These are phyloP conservation scores for Junonia oenone DNA, from an alignment of 2,888 invertebrate genomes.

Conservation along the genomic window DNA sequence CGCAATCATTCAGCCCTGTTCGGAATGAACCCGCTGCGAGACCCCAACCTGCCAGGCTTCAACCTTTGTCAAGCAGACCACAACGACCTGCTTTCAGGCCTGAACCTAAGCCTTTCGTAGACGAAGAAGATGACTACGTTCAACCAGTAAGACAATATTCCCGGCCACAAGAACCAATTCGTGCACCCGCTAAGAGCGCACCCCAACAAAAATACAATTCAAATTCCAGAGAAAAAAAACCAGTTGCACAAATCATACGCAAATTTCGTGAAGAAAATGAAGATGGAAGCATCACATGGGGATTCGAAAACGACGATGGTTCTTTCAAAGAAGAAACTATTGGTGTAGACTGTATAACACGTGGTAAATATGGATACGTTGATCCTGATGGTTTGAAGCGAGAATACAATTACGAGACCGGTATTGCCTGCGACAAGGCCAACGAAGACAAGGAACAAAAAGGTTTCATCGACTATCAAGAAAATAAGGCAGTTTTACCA, in stretches of 20 bases:
- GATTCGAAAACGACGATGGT: slow-evolving; percentile 92
- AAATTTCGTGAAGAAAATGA: slow-evolving; percentile 89
- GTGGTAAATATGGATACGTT: slow-evolving; percentile 90
- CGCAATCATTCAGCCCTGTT: slow-evolving; percentile 60
- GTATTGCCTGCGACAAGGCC: slow-evolving; percentile 83
- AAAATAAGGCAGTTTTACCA: slow-evolving; percentile 85
- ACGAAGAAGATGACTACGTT: slow-evolving; percentile 64
- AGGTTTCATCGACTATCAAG: slow-evolving; percentile 86
- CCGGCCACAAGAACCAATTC: slow-evolving; percentile 62
- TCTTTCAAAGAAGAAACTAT: slow-evolving; percentile 92
- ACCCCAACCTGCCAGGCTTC: slow-evolving; percentile 65
- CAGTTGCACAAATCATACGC: slow-evolving; percentile 84
- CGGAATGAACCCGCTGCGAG: slow-evolving; percentile 57
- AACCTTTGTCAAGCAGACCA: slow-evolving; percentile 70
- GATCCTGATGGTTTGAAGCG: slow-evolving; percentile 90
- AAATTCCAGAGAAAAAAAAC: slow-evolving; percentile 79
- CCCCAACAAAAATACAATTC: slow-evolving; percentile 66
- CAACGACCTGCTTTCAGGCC: slow-evolving; percentile 76
- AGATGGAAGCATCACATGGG: slow-evolving; percentile 92
- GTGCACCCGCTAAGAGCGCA: slow-evolving; percentile 53
- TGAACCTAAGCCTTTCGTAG: slow-evolving; percentile 64
- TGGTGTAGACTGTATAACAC: slow-evolving; percentile 86
- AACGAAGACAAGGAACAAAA: slow-evolving; percentile 77
- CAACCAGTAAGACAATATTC: slow-evolving; percentile 70
- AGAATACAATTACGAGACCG: slow-evolving; percentile 90